phyloP scores from a whole-genome alignment of 2,113 vertebrate species.

The Brachyistius frenatus region DNA sequence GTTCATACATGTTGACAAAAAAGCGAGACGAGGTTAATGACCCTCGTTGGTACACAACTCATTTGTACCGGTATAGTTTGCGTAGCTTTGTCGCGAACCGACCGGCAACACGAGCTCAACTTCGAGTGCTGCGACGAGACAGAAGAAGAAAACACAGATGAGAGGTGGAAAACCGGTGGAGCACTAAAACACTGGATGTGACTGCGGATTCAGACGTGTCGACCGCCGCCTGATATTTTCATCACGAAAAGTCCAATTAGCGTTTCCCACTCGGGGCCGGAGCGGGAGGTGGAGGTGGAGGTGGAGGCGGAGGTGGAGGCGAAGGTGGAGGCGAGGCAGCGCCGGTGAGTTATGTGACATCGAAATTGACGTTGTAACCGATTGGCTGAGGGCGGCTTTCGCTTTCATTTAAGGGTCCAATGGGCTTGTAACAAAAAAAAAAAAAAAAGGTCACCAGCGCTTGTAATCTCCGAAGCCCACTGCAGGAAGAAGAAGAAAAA shows the following conservation, averaged over 20 bases:
- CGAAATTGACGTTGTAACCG: slow-evolving; percentile 34
- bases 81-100: background rate
- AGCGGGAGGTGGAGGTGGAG: slow-evolving; percentile 15
- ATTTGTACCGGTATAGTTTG: slow-evolving; percentile 54
- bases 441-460: slow-evolving; percentile 49
- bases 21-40: slow-evolving; percentile 55
- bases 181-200: slow-evolving; percentile 31
- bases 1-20: slow-evolving; percentile 30
- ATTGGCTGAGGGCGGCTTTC: slow-evolving; percentile 47
- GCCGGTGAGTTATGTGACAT: slow-evolving; percentile 22
- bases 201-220: slow-evolving; percentile 34
- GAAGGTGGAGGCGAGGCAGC: slow-evolving; percentile 28
- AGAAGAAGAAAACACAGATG: background rate
- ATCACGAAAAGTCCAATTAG: slow-evolving; percentile 56
- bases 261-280: slow-evolving; percentile 32
- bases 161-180: slow-evolving; percentile 13
- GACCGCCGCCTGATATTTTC: slow-evolving; percentile 39
- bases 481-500: background rate
- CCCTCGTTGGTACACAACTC: slow-evolving; percentile 57
- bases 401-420: slow-evolving; percentile 59
- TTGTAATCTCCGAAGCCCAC: slow-evolving; percentile 25
- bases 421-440: slow-evolving; percentile 47
- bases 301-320: slow-evolving; percentile 30
- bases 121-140: no score
- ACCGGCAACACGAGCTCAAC: no score